Evolutionary conservation across 2,888 invertebrate species (phyloP).

Genomic region (Eilema sororculum): DNA sequence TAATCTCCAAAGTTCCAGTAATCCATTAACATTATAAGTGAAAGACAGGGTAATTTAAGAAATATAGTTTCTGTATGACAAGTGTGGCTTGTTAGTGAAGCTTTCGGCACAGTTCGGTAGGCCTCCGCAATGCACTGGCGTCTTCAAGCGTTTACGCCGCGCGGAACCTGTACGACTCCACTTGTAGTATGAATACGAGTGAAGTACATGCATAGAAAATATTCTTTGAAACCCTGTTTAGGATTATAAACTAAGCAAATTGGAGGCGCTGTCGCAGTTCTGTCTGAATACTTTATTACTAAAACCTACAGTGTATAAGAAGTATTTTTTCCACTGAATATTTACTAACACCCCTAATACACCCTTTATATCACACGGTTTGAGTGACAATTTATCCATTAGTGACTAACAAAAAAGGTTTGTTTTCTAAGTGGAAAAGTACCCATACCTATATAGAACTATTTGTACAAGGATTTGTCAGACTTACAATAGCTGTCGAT

Average conservation of each 20-base stretch:
- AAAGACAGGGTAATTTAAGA: slow-evolving; percentile 46
- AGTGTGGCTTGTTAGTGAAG: slow-evolving; percentile 52
- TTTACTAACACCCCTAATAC: not conserved
- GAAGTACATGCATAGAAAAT: not conserved
- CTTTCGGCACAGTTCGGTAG: slow-evolving; percentile 27
- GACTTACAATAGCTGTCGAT: slow-evolving; percentile 2
- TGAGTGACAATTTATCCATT: not conserved
- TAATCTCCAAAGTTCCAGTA: slow-evolving; percentile 34
- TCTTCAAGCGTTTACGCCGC: slow-evolving; percentile 49
- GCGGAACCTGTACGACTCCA: not conserved
- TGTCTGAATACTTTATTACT: not conserved
- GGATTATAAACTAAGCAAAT: not conserved
- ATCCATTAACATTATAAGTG: slow-evolving; percentile 32
- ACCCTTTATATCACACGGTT: not conserved
- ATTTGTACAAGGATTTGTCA: not conserved
- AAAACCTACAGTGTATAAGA: not conserved
- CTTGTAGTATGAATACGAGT: not conserved
- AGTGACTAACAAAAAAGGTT: slow-evolving; percentile 2
- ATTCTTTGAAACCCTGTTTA: not conserved
- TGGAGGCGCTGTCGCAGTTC: not conserved
- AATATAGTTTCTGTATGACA: slow-evolving; percentile 44
- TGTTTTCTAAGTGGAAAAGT: not conserved
- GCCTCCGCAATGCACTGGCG: slow-evolving; percentile 27
- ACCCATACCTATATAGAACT: not conserved
- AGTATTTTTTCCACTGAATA: not conserved